Evolutionary conservation across 2,797 vertebrate species (phyloP).

Genomic region (Garrulus glandarius): DNA sequence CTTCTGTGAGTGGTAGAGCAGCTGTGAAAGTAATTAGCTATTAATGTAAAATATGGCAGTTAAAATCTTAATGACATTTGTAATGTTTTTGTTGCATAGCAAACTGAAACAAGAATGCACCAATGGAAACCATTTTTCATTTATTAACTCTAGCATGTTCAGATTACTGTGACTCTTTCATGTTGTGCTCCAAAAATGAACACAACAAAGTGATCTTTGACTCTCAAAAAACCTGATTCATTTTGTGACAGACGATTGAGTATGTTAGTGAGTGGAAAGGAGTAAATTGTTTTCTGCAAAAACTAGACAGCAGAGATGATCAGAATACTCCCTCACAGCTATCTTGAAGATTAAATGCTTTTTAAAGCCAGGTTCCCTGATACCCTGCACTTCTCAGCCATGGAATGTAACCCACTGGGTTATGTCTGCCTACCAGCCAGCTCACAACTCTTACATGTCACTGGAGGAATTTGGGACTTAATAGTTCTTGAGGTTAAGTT

Average conservation of each 20-base stretch:
- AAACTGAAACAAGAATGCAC: not conserved
- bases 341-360: slow-evolving; percentile 12
- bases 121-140: not conserved
- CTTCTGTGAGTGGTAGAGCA: not conserved
- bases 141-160: not conserved
- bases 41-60: not conserved
- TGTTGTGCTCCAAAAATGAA: not conserved
- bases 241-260: not conserved
- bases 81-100: not conserved
- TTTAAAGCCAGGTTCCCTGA: not conserved
- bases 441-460: not conserved
- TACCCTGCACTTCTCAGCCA: not conserved
- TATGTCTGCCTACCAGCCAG: not conserved
- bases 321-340: not conserved
- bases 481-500: slow-evolving; percentile 1
- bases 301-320: not conserved
- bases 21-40: not conserved
- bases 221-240: not conserved
- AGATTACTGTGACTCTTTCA: not conserved
- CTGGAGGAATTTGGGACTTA: not conserved
- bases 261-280: not conserved
- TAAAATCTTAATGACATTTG: not conserved
- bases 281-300: not conserved
- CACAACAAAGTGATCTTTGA: not conserved
- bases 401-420: not conserved